phyloP scores from a whole-genome alignment of 2,113 vertebrate species.

The Nipponia nippon region DNA sequence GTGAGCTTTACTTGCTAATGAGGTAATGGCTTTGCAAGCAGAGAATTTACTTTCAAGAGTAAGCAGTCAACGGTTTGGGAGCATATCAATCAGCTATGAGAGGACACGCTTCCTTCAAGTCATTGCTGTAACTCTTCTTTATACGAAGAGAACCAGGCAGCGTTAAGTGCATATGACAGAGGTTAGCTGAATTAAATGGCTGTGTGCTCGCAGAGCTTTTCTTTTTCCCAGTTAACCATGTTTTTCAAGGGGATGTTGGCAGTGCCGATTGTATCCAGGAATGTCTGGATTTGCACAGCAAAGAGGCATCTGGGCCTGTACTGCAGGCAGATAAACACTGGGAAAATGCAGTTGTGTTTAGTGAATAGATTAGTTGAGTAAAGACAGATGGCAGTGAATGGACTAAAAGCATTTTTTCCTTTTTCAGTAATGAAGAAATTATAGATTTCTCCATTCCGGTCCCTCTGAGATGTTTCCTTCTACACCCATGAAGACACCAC shows the following conservation, averaged over 20 bases:
- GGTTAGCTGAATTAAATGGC: background rate
- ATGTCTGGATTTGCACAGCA: background rate
- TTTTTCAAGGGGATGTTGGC: background rate
- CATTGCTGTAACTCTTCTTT: background rate
- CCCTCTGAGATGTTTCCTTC: background rate
- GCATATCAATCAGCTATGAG: background rate
- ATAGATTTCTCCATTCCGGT: background rate
- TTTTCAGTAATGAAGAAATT: background rate
- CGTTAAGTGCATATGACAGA: background rate
- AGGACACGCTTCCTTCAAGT: background rate
- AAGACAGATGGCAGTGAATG: constrained; percentile 8
- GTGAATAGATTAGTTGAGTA: background rate
- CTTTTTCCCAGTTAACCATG: background rate
- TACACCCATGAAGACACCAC: rapidly evolving
- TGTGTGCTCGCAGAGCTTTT: background rate
- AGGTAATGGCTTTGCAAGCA: background rate
- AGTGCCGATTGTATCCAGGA: background rate
- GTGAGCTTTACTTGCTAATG: background rate
- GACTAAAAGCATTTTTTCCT: background rate
- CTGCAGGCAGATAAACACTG: background rate
- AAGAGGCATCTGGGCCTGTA: background rate
- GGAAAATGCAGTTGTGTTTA: background rate
- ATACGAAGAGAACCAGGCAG: background rate
- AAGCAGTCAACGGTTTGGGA: background rate
- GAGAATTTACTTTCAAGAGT: background rate